These are phyloP conservation scores for Yponomeuta sedellus DNA, from an alignment of 2,888 invertebrate genomes.

Conservation along the genomic window DNA sequence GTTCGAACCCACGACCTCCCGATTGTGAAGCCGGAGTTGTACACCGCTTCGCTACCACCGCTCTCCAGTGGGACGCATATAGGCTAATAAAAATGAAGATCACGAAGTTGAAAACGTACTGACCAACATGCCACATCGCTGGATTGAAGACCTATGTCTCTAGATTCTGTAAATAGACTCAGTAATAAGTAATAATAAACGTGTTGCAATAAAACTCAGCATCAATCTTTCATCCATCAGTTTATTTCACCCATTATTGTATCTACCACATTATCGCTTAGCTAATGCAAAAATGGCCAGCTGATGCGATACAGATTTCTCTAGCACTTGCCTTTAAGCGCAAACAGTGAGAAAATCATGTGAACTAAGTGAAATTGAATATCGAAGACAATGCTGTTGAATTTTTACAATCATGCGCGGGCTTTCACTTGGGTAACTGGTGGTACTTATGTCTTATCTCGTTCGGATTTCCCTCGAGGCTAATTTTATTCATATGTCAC, in stretches of 20 bases:
- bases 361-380: conserved; percentile 63
- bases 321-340: conserved; percentile 4
- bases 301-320: conserved; percentile 13
- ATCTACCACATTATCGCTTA: not conserved
- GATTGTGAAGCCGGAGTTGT: too few relatives aligned
- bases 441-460: conserved; percentile 22
- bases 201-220: not conserved
- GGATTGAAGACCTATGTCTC: too few relatives aligned
- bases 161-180: too few relatives aligned
- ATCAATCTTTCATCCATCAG: not conserved
- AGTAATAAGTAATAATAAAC: too few relatives aligned
- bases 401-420: conserved; percentile 51
- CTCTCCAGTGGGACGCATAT: too few relatives aligned
- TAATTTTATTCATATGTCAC: conserved; percentile 33
- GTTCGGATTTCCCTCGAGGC: conserved; percentile 31
- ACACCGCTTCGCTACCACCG: too few relatives aligned
- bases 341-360: conserved; percentile 47
- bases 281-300: not conserved
- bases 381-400: conserved; percentile 48
- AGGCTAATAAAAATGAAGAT: too few relatives aligned
- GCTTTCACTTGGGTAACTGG: conserved; percentile 52
- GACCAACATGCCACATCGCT: too few relatives aligned
- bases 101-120: too few relatives aligned
- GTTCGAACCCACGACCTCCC: too few relatives aligned
- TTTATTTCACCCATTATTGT: too few relatives aligned